Conservation (phyloP, 1,140 invertebrate species). For the Caerostris darwini region DNA sequence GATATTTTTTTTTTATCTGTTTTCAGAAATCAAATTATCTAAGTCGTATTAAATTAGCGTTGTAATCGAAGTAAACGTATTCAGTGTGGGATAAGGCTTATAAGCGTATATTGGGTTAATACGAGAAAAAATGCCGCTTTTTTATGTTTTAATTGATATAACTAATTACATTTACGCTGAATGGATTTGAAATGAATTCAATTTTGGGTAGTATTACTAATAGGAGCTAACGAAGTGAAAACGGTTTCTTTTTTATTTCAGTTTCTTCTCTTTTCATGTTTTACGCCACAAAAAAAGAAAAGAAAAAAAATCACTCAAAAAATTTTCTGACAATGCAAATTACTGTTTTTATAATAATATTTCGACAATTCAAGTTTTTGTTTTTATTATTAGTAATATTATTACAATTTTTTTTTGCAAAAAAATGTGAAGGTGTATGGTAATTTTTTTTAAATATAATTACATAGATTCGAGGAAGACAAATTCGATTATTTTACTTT, state of each 20-base stretch:
- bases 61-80: conserved; percentile 57
- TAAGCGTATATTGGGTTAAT: conserved; percentile 24
- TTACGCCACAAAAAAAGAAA: background rate
- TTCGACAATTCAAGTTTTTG: background rate
- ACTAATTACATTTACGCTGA: conserved; percentile 67
- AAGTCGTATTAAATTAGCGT: conserved; percentile 50
- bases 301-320: background rate
- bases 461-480: background rate
- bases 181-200: conserved; percentile 42
- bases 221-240: conserved; percentile 63
- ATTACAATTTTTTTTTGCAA: background rate
- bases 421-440: background rate
- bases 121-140: conserved; percentile 26
- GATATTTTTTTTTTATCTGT: conserved; percentile 38
- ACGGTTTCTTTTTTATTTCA: background rate
- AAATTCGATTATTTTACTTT: background rate
- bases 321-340: background rate
- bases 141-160: conserved; percentile 37
- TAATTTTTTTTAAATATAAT: background rate
- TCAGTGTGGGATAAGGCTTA: conserved; percentile 10
- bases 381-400: background rate
- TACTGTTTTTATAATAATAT: too few species aligned
- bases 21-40: conserved; percentile 67
- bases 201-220: conserved; percentile 55
- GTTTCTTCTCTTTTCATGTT: background rate